Evolutionary conservation across 2,113 vertebrate genomes (phyloP).

Genomic region (Triplophysa siluroides): DNA sequence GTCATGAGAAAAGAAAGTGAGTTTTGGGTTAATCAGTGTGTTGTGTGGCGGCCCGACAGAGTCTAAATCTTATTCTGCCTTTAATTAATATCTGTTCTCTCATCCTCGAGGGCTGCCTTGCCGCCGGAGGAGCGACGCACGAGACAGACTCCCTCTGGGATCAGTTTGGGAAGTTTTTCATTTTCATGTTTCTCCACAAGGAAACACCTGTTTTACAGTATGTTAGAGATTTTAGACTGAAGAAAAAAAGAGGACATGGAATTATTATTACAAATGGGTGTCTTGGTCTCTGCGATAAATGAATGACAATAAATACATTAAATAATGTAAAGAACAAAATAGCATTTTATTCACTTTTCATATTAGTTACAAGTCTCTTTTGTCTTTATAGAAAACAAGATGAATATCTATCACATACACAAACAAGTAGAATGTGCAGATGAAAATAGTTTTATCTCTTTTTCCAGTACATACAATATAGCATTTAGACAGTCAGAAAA

Average conservation of each 20-base stretch:
- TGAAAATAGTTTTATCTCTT: slow-evolving; percentile 73
- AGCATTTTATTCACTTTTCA: slow-evolving; percentile 63
- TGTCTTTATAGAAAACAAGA: slow-evolving; percentile 65
- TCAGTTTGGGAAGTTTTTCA: slow-evolving; percentile 8
- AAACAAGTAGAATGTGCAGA: slow-evolving; percentile 63
- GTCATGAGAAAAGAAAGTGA: slow-evolving; percentile 42
- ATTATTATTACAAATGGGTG: neutral
- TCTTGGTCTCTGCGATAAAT: neutral
- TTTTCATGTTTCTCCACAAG: slow-evolving; percentile 1
- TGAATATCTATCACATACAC: slow-evolving; percentile 65
- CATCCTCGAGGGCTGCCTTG: slow-evolving; percentile 21
- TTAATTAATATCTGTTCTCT: slow-evolving; percentile 53
- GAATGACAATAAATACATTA: neutral
- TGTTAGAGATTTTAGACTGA: neutral
- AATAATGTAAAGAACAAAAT: slow-evolving; percentile 64
- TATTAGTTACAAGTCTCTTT: slow-evolving; percentile 54
- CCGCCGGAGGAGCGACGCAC: slow-evolving; percentile 39
- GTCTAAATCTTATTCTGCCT: slow-evolving; percentile 15
- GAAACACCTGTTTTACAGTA: neutral
- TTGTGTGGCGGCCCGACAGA: slow-evolving; percentile 36
- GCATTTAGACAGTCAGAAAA: slow-evolving; percentile 68
- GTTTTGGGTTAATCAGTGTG: slow-evolving; percentile 48
- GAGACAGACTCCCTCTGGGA: slow-evolving; percentile 35
- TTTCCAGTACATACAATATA: slow-evolving; percentile 68
- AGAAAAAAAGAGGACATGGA: neutral